Evolutionary conservation across 2,888 invertebrate species (phyloP), one percentile per base, ranked within the genome.

Genomic region (Sipha maydis): DNA sequence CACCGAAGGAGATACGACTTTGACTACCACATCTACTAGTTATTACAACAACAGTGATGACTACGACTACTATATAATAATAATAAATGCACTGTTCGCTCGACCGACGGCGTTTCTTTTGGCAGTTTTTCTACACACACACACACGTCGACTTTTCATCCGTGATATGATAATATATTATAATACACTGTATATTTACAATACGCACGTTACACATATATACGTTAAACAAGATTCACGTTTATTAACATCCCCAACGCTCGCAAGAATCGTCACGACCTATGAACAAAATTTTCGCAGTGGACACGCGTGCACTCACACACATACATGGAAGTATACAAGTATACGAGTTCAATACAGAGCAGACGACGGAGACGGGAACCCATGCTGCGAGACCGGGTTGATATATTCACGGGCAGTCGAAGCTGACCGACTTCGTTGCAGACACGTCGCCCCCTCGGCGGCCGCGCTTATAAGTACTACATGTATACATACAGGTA

Each of bases 331-430:
- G 11, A 84, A 67, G 4, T n/a, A 61, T 69, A 77, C 38, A 61
- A 14, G 11, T 41, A 77, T n/a, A 48, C 28, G 34, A 34, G 19
- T 34, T 19, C 8, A 38, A 34, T 54, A 69, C 67, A 17, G 34
- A 28, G 8, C 28, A 3, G 41, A 41, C 28, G 41, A 1, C 21
- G 75, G 34, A n/a, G 85, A 78, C 85, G 78, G 85, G 85, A 19
- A 77, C 85, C 79, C 86, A 79, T 86, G 86, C 86, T 79, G 86
- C n/a, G 86, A 78, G 86, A 86, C 86, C 73, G 17, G 76, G 84
- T 54, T 41, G 41, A 77, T 78, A 69, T 48, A 71, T 56, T 79
- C 69, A 38, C 79, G 38, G 54, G 28, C 38, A 14, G 25, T 7
- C 79, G 34, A 21, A 48, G 73, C 76, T 54, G 79, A 80, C 28